Evolutionary conservation across 2,797 vertebrate species (phyloP), one percentile per base, ranked within the genome.

Genomic region (Sebastolobus altivelis): DNA sequence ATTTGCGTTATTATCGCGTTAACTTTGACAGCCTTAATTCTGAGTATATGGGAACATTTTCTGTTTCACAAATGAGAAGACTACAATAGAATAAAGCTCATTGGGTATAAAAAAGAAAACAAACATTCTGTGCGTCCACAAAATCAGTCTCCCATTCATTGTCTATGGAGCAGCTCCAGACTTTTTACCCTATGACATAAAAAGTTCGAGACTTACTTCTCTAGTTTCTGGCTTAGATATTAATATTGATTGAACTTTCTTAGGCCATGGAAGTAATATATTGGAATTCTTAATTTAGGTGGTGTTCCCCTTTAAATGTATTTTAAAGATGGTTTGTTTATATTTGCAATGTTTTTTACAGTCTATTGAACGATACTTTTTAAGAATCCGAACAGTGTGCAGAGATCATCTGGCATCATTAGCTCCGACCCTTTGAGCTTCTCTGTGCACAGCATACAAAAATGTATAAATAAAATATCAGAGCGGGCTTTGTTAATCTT

Each of bases 381-480:
- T 4, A n/a, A 62, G 38, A 78, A 65, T 69, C 10, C 65, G 20
- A 74, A 18, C 52, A 49, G 55, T 75, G 65, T 68, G 25, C 38
- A 52, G 33, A 75, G 16, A 71, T 75, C 29, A 68, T 76, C 27
- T 38, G 16, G 38, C 52, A 79, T 84, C 54, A 76, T 77, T 84
- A 79, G n/a, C 12, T 62, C 3, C 7, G 4, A 54, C 16, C 18
- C 49, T 84, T 77, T 87, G 55, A 78, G 81, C 60, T 54, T 55
- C 29, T 72, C 56, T 46, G 40, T 46, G 33, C 9, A 33, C 14
- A 55, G 20, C 60, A 61, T 69, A 37, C 35, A 70, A 67, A 20
- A 6, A 16, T 37, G 18, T 63, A 75, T 89, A 52, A 81, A 90
- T 88, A 84, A 90, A 85, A 89, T 80, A 85, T 85, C 61, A 83